Evolutionary conservation across 1,140 invertebrate species (phyloP), one percentile per base, ranked within the genome.

Genomic region (Pomacea maculata): DNA sequence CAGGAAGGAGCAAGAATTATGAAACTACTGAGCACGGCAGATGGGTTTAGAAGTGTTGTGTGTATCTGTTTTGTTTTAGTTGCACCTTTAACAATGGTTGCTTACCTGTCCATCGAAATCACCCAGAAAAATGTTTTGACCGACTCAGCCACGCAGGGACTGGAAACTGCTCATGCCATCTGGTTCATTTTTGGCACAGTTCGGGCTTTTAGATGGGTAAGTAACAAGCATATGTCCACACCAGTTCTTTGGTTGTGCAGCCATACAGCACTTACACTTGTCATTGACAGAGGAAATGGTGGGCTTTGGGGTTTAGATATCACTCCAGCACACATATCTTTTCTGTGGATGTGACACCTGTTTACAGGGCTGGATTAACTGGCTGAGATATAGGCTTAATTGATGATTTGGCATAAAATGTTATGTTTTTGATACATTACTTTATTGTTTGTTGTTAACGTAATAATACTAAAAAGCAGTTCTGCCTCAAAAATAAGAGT

Each of bases 181-280:
- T 88, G 87, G 88, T 89, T 82, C 71, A 84, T 87, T 25, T 87
- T 90, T 81, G 87, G 87, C 29, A 84, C 87, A 21, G 86, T 88
- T 63, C 80, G 91, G 78, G 88, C 87, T 7, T 91, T 88, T 75
- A 86, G 91, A 86, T 87, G 87, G 87, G 90, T 91, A 85, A 83
- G 87, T n/a, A 75, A 2, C 34, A 45, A 45, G 34, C 34, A 6
- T 45, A 45, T 6, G 3, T 45, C 34, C 34, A 45, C 3, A 45
- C 34, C 34, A 45, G 34, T 45, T 45, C 34, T 45, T 45, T 45
- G 34, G 34, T 45, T 45, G 6, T 45, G 34, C 34, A 25, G 4
- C 64, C n/a, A 67, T 67, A 67, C n/a, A 67, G 2, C 64, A 67
- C n/a, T 67, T 67, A 67, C 7, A 67, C 64, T 67, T 67, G 7